Evolutionary conservation across 2,888 invertebrate genomes (phyloP).

Genomic region (Nudaria mundana): DNA sequence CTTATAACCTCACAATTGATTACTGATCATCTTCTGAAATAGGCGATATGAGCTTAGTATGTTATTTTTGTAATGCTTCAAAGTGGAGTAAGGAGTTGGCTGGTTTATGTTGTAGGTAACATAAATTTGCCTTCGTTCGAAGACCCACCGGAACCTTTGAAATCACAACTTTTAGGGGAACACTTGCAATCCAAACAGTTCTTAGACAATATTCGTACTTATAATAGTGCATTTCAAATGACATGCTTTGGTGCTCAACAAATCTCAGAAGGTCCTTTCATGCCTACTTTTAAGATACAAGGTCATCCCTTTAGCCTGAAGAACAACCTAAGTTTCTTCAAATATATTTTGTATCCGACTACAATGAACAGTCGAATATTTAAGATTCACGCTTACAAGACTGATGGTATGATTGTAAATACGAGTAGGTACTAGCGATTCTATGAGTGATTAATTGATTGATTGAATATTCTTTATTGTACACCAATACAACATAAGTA

Average conservation of each 20-base stretch:
- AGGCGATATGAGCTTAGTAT: constrained; percentile 2
- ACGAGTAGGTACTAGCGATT: no score
- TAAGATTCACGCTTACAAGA: no score
- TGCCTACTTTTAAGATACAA: constrained; percentile 33
- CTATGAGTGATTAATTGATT: no score
- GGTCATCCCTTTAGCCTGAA: constrained; percentile 10
- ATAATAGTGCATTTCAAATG: constrained; percentile 5
- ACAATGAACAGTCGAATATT: constrained; percentile 18
- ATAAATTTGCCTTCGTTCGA: background rate
- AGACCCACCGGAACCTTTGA: background rate
- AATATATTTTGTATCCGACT: constrained; percentile 30
- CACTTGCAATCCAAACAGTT: constrained; percentile 4
- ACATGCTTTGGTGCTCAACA: constrained; percentile 17
- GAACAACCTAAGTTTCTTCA: constrained; percentile 18
- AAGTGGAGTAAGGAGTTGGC: constrained; percentile 18
- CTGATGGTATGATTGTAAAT: no score
- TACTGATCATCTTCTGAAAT: background rate
- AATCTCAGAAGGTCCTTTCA: constrained; percentile 20
- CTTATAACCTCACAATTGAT: background rate
- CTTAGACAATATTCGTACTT: background rate
- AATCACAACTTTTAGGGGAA: background rate
- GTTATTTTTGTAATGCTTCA: constrained; percentile 17
- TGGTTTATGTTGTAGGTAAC: constrained; percentile 21
- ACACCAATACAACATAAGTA: no score
- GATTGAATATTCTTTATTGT: no score